Conservation (phyloP, 2,113 vertebrate species). For the Lasiurus cinereus region DNA sequence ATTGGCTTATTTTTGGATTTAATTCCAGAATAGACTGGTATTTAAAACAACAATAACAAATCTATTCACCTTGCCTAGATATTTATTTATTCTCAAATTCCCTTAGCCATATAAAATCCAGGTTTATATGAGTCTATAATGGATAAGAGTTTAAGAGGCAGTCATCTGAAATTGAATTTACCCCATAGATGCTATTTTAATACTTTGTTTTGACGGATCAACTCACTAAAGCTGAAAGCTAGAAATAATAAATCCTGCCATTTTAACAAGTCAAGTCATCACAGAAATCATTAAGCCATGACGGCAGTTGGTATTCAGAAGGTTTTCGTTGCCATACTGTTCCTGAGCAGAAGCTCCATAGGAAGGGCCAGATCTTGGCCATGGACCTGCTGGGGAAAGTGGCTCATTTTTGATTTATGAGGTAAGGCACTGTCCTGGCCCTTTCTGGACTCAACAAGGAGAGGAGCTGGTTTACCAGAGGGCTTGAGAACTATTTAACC, state of each 20-base stretch:
- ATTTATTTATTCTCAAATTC: conserved; percentile 30
- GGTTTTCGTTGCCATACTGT: not conserved
- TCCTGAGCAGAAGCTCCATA: not conserved
- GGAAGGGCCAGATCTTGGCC: not conserved
- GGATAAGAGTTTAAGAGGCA: conserved; percentile 47
- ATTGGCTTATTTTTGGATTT: conserved; percentile 33
- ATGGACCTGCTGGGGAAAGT: accelerated
- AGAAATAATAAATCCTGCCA: conserved; percentile 75
- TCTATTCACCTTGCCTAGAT: not conserved
- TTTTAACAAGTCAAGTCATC: conserved; percentile 57
- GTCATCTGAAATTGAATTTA: conserved; percentile 70
- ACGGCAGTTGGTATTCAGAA: not conserved
- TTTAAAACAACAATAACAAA: not conserved
- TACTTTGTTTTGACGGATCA: conserved; percentile 78
- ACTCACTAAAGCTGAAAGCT: conserved; percentile 68
- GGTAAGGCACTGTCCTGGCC: not conserved
- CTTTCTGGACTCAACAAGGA: not conserved
- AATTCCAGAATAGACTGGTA: not conserved
- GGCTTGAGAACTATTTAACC: not conserved
- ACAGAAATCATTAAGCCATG: conserved; percentile 47
- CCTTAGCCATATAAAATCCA: not conserved
- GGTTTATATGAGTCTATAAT: not conserved
- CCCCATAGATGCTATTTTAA: conserved; percentile 70
- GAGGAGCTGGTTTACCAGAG: not conserved
- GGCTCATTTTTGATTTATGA: not conserved